Conservation (phyloP, 2,888 invertebrate genomes). For the Hirtodrosophila cameraria region DNA sequence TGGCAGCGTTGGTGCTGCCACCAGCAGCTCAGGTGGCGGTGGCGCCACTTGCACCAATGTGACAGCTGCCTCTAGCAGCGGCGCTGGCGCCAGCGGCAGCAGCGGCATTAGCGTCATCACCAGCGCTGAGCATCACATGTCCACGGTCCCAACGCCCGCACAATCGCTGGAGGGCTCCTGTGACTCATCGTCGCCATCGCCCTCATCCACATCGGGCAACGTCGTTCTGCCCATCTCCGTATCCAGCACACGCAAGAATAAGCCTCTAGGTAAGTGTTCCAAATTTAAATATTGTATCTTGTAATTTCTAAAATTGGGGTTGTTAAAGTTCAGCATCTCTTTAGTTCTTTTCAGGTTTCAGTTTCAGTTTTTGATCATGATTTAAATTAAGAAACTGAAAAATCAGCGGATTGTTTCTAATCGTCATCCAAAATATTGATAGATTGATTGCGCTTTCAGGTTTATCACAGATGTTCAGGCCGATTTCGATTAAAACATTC, state of each 20-base stretch:
- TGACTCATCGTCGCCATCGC: constrained; percentile 87
- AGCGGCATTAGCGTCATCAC: constrained; percentile 67
- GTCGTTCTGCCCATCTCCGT: constrained; percentile 79
- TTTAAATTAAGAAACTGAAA: too few species aligned
- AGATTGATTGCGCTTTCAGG: too few species aligned
- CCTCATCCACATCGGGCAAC: constrained; percentile 85
- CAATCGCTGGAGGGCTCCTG: constrained; percentile 85
- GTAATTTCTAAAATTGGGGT: too few species aligned
- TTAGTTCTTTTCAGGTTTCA: too few species aligned
- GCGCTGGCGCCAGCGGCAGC: constrained; percentile 24
- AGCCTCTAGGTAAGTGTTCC: constrained; percentile 80
- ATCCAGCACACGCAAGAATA: constrained; percentile 85
- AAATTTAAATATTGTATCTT: constrained; percentile 3
- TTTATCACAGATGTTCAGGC: too few species aligned
- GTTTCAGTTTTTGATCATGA: too few species aligned
- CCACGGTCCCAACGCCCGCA: constrained; percentile 83
- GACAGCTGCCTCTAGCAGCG: constrained; percentile 39
- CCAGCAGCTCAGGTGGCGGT: constrained; percentile 55
- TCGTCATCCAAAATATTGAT: too few species aligned
- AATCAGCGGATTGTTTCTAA: too few species aligned
- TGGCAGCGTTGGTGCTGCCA: constrained; percentile 47
- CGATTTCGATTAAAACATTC: too few species aligned
- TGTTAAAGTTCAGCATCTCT: background rate
- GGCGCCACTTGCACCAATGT: constrained; percentile 47
- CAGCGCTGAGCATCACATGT: constrained; percentile 84